Evolutionary conservation across 1,140 invertebrate genomes (phyloP).

Genomic region (Drosophila sechellia): DNA sequence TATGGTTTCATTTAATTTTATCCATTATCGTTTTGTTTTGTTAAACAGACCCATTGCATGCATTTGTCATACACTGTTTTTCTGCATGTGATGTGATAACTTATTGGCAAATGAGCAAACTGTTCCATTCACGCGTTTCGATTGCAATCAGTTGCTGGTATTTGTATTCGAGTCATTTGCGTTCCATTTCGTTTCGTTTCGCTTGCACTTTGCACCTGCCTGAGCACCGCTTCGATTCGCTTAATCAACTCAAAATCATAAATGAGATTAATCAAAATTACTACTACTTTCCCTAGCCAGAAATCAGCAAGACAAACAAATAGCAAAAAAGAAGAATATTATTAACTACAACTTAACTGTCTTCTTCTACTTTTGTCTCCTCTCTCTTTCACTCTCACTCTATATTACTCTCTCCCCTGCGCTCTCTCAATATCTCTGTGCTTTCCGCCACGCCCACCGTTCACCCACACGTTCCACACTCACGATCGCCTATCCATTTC

Average conservation of each 20-base stretch:
- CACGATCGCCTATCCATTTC: conserved; percentile 26
- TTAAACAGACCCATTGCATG: conserved; percentile 15
- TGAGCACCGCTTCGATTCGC: conserved; percentile 32
- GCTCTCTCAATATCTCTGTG: conserved; percentile 32
- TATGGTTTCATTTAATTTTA: too few relatives aligned
- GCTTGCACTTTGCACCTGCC: conserved; percentile 40
- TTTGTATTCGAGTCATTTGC: conserved; percentile 9
- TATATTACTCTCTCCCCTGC: conserved; percentile 56
- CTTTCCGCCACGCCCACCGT: conserved; percentile 22
- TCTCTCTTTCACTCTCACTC: conserved; percentile 66
- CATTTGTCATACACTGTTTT: conserved; percentile 4
- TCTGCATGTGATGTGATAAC: conserved; percentile 4
- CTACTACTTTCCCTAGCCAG: conserved; percentile 35
- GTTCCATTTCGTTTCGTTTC: conserved; percentile 37
- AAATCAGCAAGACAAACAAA: conserved; percentile 40
- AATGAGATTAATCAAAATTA: conserved; percentile 41
- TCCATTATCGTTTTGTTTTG: too few relatives aligned
- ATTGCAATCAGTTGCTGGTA: conserved; percentile 19
- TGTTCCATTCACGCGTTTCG: conserved; percentile 23
- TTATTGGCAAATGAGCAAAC: conserved; percentile 34
- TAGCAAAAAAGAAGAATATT: conserved; percentile 38
- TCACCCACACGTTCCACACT: conserved; percentile 27
- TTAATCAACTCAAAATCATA: conserved; percentile 15
- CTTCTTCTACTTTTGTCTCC: conserved; percentile 78
- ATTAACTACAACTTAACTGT: conserved; percentile 67